Evolutionary conservation across 2,797 vertebrate species (phyloP).

Genomic region (Eleutherodactylus coqui): DNA sequence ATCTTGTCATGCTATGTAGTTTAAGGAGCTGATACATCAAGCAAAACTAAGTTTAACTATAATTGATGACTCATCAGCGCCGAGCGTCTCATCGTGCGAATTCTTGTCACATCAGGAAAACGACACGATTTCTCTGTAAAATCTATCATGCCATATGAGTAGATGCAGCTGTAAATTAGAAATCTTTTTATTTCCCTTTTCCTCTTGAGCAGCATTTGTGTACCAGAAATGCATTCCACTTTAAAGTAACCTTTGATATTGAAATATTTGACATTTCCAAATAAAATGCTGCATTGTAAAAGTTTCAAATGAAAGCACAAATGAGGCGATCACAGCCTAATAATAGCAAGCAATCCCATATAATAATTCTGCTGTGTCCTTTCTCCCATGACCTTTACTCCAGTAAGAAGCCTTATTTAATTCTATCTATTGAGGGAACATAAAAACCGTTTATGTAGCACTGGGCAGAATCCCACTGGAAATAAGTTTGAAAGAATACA

Average conservation of each 20-base stretch:
- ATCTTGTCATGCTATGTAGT: constrained; percentile 38
- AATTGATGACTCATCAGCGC: constrained; percentile 33
- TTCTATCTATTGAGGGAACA: constrained; percentile 52
- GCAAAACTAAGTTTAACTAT: constrained; percentile 36
- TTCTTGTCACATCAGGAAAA: constrained; percentile 29
- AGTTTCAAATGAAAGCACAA: constrained; percentile 40
- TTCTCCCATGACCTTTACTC: constrained; percentile 50
- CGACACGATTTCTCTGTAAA: background rate
- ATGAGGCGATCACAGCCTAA: constrained; percentile 32
- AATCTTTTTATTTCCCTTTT: background rate
- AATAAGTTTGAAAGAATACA: constrained; percentile 56
- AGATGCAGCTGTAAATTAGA: constrained; percentile 19
- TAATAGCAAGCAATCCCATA: constrained; percentile 12
- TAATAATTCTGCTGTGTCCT: constrained; percentile 47
- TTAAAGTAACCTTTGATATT: constrained; percentile 44
- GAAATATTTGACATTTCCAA: constrained; percentile 47
- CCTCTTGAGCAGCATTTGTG: background rate
- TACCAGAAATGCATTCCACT: constrained; percentile 15
- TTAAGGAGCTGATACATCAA: constrained; percentile 32
- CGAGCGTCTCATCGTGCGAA: background rate
- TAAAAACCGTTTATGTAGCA: constrained; percentile 58
- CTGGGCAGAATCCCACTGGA: constrained; percentile 52
- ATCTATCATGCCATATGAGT: background rate
- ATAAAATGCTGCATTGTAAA: constrained; percentile 37
- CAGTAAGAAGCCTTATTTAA: constrained; percentile 56